Percentiles rank a stretch among this genome's conserved stretches.
Evolutionary conservation across 2,113 vertebrate genomes (phyloP).

Genomic region (Alethe castanea): DNA sequence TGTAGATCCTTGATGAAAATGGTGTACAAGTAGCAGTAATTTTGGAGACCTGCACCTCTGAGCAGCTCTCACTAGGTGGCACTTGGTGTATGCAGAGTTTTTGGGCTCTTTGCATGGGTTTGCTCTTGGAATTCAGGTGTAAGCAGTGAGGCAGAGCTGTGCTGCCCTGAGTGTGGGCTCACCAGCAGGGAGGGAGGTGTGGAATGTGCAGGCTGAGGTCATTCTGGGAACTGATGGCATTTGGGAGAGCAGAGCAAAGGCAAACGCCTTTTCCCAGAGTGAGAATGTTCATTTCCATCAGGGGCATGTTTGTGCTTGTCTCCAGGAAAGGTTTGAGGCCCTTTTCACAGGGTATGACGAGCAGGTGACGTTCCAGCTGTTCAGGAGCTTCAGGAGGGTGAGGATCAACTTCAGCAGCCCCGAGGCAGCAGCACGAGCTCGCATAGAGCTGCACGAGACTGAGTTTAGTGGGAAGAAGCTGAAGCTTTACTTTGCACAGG

Average conservation of each 20-base stretch:
- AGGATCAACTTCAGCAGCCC: conserved; percentile 95
- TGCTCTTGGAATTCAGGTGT: neutral
- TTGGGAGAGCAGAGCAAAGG: neutral
- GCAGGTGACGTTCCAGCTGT: conserved; percentile 90
- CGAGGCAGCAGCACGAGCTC: conserved; percentile 90
- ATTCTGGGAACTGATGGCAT: neutral
- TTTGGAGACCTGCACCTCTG: neutral
- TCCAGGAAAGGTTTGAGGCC: conserved; percentile 91
- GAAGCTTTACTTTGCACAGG: conserved; percentile 96
- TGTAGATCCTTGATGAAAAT: neutral
- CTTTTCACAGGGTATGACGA: conserved; percentile 91
- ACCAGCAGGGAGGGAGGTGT: neutral
- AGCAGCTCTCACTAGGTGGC: conserved; percentile 29
- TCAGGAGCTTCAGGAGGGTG: conserved; percentile 94
- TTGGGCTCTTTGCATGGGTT: fast-evolving
- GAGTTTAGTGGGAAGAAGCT: conserved; percentile 91
- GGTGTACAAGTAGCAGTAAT: fast-evolving
- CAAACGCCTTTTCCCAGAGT: neutral
- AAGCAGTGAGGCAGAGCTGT: neutral
- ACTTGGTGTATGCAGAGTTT: neutral
- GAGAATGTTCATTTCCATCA: neutral
- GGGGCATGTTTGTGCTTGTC: neutral
- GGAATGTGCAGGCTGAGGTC: neutral
- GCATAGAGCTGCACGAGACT: conserved; percentile 91
- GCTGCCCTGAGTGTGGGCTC: neutral